Evolutionary conservation across 2,888 invertebrate species (phyloP).

Genomic region (Limenitis camilla): DNA sequence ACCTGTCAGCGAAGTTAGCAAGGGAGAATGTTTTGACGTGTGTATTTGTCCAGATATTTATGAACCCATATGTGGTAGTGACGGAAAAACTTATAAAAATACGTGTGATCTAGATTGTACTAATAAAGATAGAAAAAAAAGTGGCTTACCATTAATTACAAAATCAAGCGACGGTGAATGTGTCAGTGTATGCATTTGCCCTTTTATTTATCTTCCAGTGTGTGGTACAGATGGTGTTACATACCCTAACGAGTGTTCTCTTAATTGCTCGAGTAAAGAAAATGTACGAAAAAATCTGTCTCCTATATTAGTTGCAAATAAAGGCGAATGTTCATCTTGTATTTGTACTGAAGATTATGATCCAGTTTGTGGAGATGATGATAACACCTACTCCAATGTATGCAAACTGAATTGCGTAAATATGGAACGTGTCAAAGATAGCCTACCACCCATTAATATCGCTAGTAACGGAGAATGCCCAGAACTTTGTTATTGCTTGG

Average conservation of each 20-base stretch:
- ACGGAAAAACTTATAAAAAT: conserved; percentile 2
- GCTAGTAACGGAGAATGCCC: conserved; percentile 27
- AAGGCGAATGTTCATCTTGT: conserved; percentile 23
- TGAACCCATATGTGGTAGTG: conserved; percentile 14
- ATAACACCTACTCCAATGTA: conserved; percentile 27
- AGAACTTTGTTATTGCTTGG: conserved; percentile 21
- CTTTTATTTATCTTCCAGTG: conserved; percentile 21
- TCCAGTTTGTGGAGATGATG: conserved; percentile 33
- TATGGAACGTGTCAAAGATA: conserved; percentile 3
- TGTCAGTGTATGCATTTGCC: conserved; percentile 15
- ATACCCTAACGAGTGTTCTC: conserved; percentile 21
- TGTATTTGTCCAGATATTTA: conserved; percentile 17
- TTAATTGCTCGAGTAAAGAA: conserved; percentile 19
- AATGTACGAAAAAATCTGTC: background rate
- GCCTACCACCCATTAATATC: background rate
- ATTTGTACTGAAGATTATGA: conserved; percentile 16
- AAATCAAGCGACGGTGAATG: conserved; percentile 14
- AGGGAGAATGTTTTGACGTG: conserved; percentile 11
- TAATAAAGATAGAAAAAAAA: conserved; percentile 3
- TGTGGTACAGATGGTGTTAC: conserved; percentile 28
- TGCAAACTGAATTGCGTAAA: conserved; percentile 25
- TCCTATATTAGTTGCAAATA: background rate
- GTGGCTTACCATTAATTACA: background rate
- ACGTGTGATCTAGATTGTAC: conserved; percentile 2
- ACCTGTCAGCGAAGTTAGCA: background rate